These are phyloP conservation scores for Scaptomyza montana DNA, from an alignment of 1,140 invertebrate species.

Conservation along the genomic window DNA sequence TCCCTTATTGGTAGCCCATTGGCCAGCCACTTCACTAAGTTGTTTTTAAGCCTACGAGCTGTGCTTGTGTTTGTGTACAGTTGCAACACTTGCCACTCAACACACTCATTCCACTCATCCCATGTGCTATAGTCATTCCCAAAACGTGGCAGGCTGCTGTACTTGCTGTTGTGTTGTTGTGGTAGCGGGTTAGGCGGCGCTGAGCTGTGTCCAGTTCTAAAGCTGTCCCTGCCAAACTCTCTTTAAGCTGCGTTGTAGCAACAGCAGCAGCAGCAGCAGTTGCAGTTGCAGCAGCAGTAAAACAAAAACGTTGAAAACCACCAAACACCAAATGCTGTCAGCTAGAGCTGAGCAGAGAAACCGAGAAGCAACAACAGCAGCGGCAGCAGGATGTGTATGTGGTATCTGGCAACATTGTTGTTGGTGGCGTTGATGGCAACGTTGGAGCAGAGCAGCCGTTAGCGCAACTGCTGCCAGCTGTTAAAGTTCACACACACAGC, in stretches of 20 bases:
- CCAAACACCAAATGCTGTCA: conserved; percentile 79
- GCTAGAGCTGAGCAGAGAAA: conserved; percentile 19
- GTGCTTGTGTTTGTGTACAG: conserved; percentile 2
- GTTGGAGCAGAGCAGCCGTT: conserved; percentile 34
- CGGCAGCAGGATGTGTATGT: neutral
- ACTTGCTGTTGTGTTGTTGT: conserved; percentile 8
- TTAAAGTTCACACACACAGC: conserved; percentile 65
- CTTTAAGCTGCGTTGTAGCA: neutral
- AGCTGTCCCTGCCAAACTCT: neutral
- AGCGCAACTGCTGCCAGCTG: conserved; percentile 57
- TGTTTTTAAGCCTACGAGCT: conserved; percentile 69
- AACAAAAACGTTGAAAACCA: conserved; percentile 67
- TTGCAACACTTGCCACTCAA: conserved; percentile 19
- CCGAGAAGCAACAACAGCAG: too few relatives aligned
- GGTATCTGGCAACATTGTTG: conserved; percentile 35
- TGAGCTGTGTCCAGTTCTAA: conserved; percentile 20
- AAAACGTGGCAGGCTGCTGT: neutral
- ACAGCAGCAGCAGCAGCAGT: conserved; percentile 21
- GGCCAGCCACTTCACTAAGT: conserved; percentile 42
- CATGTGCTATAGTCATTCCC: neutral
- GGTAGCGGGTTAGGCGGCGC: conserved; percentile 32
- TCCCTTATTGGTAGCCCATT: conserved; percentile 11
- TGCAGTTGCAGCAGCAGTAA: conserved; percentile 49
- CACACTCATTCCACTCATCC: conserved; percentile 1
- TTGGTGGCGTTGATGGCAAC: conserved; percentile 29